phyloP scores from a whole-genome alignment of 2,113 vertebrate species.

The Leptobrachium leishanense region DNA sequence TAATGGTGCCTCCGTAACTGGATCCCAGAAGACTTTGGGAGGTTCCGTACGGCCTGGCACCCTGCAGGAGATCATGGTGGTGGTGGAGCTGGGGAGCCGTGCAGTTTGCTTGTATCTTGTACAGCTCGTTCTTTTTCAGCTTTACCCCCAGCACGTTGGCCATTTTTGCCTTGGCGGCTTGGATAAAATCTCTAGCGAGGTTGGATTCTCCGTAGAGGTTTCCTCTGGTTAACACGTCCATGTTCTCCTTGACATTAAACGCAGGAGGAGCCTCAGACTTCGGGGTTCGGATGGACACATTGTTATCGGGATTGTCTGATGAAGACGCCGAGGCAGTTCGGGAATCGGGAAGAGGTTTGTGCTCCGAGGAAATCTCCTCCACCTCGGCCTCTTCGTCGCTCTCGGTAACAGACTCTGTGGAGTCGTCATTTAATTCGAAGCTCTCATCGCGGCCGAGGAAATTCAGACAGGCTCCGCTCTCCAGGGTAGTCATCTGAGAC shows the following conservation, averaged over 20 bases:
- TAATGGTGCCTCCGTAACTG: constrained; percentile 87
- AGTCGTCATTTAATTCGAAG: constrained; percentile 63
- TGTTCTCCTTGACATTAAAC: constrained; percentile 51
- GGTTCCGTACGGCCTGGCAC: constrained; percentile 66
- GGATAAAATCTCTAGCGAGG: constrained; percentile 75
- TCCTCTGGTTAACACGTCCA: constrained; percentile 50
- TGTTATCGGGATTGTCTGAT: not conserved
- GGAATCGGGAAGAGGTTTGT: constrained; percentile 25
- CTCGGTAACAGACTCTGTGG: constrained; percentile 50
- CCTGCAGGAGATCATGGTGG: constrained; percentile 66
- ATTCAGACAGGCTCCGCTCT: constrained; percentile 55
- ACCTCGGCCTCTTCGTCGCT: constrained; percentile 56
- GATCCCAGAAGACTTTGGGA: constrained; percentile 67
- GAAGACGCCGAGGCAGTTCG: not conserved
- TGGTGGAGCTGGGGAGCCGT: constrained; percentile 58
- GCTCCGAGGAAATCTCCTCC: constrained; percentile 56
- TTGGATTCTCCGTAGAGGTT: constrained; percentile 49
- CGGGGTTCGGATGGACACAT: constrained; percentile 50
- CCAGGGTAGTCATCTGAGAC: constrained; percentile 61
- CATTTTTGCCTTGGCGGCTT: constrained; percentile 70
- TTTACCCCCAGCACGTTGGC: constrained; percentile 69
- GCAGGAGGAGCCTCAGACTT: constrained; percentile 61
- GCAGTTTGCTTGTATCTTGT: constrained; percentile 42
- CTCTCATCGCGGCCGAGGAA: constrained; percentile 52
- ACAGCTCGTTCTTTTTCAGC: constrained; percentile 68